phyloP scores from a whole-genome alignment of 2,888 invertebrate genomes.

The Platycheirus albimanus region DNA sequence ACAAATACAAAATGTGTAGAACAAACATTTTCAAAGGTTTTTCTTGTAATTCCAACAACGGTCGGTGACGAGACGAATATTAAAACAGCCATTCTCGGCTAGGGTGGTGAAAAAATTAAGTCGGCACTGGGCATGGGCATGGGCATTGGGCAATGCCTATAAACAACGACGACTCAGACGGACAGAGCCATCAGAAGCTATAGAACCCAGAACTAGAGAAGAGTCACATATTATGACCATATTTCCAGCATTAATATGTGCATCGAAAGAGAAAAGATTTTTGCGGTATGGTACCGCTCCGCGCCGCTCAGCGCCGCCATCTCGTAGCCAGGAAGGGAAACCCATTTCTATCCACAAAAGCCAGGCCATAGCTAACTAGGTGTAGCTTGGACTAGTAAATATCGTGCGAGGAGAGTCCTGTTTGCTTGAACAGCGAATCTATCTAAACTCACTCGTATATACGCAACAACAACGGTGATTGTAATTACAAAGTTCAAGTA shows the following conservation, averaged over 20 bases:
- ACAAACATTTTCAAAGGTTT: constrained; percentile 67
- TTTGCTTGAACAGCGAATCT: constrained; percentile 62
- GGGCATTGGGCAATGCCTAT: neutral
- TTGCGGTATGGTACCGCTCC: constrained; percentile 30
- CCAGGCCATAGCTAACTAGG: neutral
- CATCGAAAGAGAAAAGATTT: constrained; percentile 43
- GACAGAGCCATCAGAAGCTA: constrained; percentile 31
- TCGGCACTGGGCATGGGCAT: constrained; percentile 37
- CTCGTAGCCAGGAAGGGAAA: constrained; percentile 66
- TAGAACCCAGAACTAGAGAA: constrained; percentile 48
- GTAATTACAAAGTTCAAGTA: constrained; percentile 70
- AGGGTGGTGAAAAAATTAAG: constrained; percentile 31
- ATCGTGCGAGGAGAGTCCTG: constrained; percentile 63
- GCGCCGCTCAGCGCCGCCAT: constrained; percentile 60
- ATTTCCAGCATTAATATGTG: constrained; percentile 31
- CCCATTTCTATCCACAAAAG: constrained; percentile 30
- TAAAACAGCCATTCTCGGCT: constrained; percentile 44
- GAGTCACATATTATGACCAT: constrained; percentile 11
- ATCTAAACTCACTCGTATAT: too few relatives aligned
- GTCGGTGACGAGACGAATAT: constrained; percentile 59
- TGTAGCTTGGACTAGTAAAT: neutral
- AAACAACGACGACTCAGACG: neutral
- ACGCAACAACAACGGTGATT: constrained; percentile 66
- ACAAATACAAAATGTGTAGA: constrained; percentile 65
- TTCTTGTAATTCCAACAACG: constrained; percentile 51